Conservation (phyloP, 1,140 invertebrate species). For the Orius laevigatus region DNA sequence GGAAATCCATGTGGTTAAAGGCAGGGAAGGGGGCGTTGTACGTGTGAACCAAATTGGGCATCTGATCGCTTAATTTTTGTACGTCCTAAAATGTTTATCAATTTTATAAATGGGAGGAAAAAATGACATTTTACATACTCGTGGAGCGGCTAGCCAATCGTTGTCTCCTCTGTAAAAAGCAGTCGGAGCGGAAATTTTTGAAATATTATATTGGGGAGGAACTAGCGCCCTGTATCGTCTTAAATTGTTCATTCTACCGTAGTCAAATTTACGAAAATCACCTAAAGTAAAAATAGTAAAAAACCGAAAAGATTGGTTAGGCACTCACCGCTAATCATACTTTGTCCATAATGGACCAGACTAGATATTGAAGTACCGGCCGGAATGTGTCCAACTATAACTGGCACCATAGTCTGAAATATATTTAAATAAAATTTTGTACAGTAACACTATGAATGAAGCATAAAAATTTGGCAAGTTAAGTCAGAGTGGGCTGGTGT, state of each 20-base stretch:
- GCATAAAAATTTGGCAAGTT: too few relatives aligned
- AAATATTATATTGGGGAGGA: slow-evolving; percentile 40
- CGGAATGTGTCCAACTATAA: slow-evolving; percentile 57
- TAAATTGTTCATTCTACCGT: slow-evolving; percentile 31
- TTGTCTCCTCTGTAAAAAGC: slow-evolving; percentile 42
- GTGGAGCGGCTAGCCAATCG: slow-evolving; percentile 11
- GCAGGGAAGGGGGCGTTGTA: slow-evolving; percentile 34
- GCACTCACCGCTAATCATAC: slow-evolving; percentile 27
- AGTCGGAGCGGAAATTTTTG: slow-evolving; percentile 43
- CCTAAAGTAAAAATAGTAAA: slow-evolving; percentile 8
- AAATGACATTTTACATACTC: not conserved
- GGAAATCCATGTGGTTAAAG: slow-evolving; percentile 57
- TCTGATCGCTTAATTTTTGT: slow-evolving; percentile 29
- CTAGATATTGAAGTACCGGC: slow-evolving; percentile 45
- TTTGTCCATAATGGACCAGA: slow-evolving; percentile 35
- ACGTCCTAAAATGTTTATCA: slow-evolving; percentile 43
- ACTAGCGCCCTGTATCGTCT: slow-evolving; percentile 28
- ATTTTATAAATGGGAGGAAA: too few relatives aligned
- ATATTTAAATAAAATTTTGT: too few relatives aligned
- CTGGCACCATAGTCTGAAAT: slow-evolving; percentile 41
- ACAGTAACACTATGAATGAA: too few relatives aligned
- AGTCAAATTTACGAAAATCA: slow-evolving; percentile 28
- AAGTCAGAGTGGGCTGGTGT: too few relatives aligned
- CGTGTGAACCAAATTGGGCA: slow-evolving; percentile 30
- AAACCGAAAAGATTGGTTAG: not conserved